Percentiles rank a stretch among this genome's conserved stretches.
Conservation (phyloP, 2,888 invertebrate species). For the Tenthredo notha region DNA sequence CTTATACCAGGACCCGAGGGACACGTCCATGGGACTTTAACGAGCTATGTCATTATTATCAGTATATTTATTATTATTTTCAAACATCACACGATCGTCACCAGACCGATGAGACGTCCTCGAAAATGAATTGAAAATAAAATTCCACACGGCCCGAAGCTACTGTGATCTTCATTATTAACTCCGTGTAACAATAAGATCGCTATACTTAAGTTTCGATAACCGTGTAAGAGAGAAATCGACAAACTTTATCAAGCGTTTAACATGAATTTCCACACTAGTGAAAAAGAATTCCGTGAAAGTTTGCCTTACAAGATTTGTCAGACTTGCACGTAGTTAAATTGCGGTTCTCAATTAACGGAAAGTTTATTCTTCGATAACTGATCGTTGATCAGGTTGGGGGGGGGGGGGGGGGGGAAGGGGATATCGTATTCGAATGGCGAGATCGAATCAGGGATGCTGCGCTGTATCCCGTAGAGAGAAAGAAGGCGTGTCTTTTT, state of each 20-base stretch:
- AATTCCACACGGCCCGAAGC: background rate
- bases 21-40: conserved; percentile 26
- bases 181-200: background rate
- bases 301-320: conserved; percentile 11
- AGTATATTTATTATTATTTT: conserved; percentile 10
- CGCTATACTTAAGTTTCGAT: background rate
- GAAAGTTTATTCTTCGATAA: background rate
- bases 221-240: background rate
- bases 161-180: background rate
- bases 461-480: conserved; percentile 62
- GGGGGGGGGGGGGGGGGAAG: background rate
- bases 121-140: conserved; percentile 38
- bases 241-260: conserved; percentile 21
- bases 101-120: background rate
- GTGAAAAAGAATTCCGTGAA: conserved; percentile 32
- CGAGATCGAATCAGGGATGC: conserved; percentile 61
- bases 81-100: background rate
- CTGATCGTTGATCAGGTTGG: too few species aligned
- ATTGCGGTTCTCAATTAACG: background rate
- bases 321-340: background rate
- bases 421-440: background rate
- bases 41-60: conserved; percentile 24
- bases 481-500: conserved; percentile 62
- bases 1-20: conserved; percentile 13
- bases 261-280: conserved; percentile 38